phyloP scores from a whole-genome alignment of 1,140 invertebrate species.

The Eriosoma lanigerum region DNA sequence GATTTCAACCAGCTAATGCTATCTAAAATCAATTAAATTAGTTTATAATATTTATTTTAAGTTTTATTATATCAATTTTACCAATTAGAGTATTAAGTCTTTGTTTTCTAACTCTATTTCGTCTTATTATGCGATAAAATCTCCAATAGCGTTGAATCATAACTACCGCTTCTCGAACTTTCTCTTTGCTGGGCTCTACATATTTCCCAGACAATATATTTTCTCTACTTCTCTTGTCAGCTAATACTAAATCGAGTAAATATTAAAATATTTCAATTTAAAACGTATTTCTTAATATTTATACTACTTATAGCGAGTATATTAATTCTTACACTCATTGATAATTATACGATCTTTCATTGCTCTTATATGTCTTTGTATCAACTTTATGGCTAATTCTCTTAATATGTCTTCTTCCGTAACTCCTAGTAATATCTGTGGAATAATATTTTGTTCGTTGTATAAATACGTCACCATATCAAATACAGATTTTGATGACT shows the following conservation, averaged over 20 bases:
- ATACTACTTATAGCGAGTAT: no score
- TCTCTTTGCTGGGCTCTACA: neutral
- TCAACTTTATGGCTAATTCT: neutral
- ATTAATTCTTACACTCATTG: neutral
- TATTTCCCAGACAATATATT: constrained; percentile 27
- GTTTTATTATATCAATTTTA: neutral
- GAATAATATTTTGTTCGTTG: neutral
- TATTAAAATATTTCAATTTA: neutral
- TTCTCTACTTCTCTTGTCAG: neutral
- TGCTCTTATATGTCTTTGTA: constrained; percentile 44
- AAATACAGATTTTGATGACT: neutral
- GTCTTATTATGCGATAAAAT: neutral
- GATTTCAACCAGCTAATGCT: no score
- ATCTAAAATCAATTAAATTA: no score
- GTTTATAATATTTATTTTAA: no score
- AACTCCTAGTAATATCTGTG: neutral
- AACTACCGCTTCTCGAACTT: neutral
- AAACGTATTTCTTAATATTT: no score
- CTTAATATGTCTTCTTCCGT: neutral
- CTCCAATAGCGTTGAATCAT: constrained; percentile 36
- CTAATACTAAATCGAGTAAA: constrained; percentile 1
- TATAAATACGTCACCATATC: neutral
- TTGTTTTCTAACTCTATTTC: neutral
- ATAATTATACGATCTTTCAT: neutral
- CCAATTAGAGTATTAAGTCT: neutral